These are phyloP conservation scores for Terebella lapidaria DNA, from an alignment of 2,888 invertebrate genomes.

Conservation along the genomic window DNA sequence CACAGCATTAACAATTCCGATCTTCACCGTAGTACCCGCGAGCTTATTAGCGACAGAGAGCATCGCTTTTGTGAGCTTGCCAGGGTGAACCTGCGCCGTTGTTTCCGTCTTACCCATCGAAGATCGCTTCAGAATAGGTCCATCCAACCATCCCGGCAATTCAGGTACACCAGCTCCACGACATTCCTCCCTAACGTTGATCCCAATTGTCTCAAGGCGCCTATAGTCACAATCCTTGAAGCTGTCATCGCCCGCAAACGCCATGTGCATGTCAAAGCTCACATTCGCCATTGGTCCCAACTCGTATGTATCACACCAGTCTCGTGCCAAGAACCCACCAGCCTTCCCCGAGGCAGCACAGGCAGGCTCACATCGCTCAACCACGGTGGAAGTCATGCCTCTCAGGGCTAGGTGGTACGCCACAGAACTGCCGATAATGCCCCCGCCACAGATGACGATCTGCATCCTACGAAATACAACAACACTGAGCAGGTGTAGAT, in stretches of 20 bases:
- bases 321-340: conserved; percentile 24
- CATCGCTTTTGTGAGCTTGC: conserved; percentile 20
- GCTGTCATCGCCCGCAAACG: conserved; percentile 8
- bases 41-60: conserved; percentile 12
- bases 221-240: conserved; percentile 18
- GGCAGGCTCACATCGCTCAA: conserved; percentile 23
- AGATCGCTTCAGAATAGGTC: conserved; percentile 9
- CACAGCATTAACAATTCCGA: conserved; percentile 13
- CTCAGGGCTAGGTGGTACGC: conserved; percentile 77
- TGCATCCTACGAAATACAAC: too few relatives aligned
- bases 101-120: conserved; percentile 13
- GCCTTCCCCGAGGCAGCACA: conserved; percentile 29
- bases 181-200: conserved; percentile 11
- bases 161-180: not conserved
- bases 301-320: conserved; percentile 21
- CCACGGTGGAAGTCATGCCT: conserved; percentile 60
- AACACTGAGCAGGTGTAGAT: too few relatives aligned
- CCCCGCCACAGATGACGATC: conserved; percentile 80
- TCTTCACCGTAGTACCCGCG: conserved; percentile 9
- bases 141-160: conserved; percentile 23
- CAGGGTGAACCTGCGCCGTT: conserved; percentile 26
- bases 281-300: conserved; percentile 17
- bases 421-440: conserved; percentile 82
- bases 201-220: conserved; percentile 15
- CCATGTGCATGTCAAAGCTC: conserved; percentile 26